A percentile compares a stretch with the other conserved stretches of the same genome.
These are phyloP conservation scores for Caenorhabditis wallacei DNA, from an alignment of 2,888 invertebrate genomes.

Conservation along the genomic window DNA sequence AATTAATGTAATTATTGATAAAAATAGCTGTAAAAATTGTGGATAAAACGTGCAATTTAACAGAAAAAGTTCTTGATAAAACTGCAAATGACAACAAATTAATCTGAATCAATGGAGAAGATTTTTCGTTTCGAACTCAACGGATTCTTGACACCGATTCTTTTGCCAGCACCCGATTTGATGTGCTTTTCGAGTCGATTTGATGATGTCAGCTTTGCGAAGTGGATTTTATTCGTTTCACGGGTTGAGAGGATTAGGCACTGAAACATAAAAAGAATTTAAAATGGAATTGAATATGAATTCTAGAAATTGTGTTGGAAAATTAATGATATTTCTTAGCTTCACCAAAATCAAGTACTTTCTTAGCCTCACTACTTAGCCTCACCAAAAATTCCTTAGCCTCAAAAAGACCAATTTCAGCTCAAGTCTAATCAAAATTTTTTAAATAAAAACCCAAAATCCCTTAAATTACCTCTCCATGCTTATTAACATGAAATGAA, in stretches of 20 bases:
- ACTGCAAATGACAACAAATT: no score
- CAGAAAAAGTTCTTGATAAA: neutral
- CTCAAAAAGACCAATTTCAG: neutral
- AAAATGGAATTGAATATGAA: no score
- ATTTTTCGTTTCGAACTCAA: neutral
- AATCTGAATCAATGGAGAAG: neutral
- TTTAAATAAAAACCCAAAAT: neutral
- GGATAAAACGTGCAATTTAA: neutral
- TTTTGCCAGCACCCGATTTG: neutral
- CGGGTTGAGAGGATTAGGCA: constrained; percentile 46
- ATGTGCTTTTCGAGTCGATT: constrained; percentile 34
- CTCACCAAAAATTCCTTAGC: neutral
- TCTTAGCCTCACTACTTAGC: neutral
- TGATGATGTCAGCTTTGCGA: constrained; percentile 16
- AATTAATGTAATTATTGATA: no score
- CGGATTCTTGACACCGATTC: constrained; percentile 6
- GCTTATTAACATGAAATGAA: constrained; percentile 58
- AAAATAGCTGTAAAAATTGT: neutral
- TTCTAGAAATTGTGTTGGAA: no score
- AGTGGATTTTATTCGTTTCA: constrained; percentile 1
- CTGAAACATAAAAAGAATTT: constrained; percentile 12
- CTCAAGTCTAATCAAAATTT: neutral
- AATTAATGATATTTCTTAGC: neutral
- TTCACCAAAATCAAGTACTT: neutral
- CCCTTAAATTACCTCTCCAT: constrained; percentile 39